Conservation (phyloP, 2,797 vertebrate genomes). For the Lerista edwardsae region DNA sequence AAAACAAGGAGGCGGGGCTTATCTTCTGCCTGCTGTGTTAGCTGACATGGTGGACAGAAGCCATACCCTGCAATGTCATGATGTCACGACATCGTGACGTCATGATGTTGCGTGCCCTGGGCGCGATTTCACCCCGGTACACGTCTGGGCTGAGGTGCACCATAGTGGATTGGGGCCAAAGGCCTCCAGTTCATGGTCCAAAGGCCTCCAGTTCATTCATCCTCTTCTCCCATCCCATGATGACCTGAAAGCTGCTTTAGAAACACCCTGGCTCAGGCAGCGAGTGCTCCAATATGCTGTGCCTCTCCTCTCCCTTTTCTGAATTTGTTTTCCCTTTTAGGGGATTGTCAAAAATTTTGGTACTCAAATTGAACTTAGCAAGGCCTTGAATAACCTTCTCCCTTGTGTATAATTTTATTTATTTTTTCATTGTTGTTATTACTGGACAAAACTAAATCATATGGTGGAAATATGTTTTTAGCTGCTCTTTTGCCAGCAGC, state of each 20-base stretch:
- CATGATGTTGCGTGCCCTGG: too few species aligned
- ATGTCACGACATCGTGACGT: too few species aligned
- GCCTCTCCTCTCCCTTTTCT: not conserved
- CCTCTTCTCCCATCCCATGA: not conserved
- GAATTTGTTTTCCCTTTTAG: conserved; percentile 9
- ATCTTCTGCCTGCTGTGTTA: too few species aligned
- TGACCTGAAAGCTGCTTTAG: not conserved
- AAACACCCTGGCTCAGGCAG: not conserved
- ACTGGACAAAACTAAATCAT: conserved; percentile 19
- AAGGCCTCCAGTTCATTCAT: not conserved
- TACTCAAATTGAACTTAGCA: conserved; percentile 33
- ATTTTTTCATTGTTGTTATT: not conserved
- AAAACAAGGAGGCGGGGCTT: too few species aligned
- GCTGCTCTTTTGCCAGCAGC: conserved; percentile 34
- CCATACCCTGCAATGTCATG: too few species aligned
- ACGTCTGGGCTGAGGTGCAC: too few species aligned
- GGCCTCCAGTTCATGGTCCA: too few species aligned
- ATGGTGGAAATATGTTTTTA: conserved; percentile 35
- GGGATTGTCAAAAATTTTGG: not conserved
- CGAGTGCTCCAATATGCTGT: not conserved
- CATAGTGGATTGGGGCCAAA: not conserved
- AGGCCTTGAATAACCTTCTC: conserved; percentile 22
- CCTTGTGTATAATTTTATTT: not conserved
- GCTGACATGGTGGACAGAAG: too few species aligned
- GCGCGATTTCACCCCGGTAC: too few species aligned